These are phyloP conservation scores for Argyresthia goedartella DNA, from an alignment of 2,888 invertebrate genomes.

Conservation along the genomic window DNA sequence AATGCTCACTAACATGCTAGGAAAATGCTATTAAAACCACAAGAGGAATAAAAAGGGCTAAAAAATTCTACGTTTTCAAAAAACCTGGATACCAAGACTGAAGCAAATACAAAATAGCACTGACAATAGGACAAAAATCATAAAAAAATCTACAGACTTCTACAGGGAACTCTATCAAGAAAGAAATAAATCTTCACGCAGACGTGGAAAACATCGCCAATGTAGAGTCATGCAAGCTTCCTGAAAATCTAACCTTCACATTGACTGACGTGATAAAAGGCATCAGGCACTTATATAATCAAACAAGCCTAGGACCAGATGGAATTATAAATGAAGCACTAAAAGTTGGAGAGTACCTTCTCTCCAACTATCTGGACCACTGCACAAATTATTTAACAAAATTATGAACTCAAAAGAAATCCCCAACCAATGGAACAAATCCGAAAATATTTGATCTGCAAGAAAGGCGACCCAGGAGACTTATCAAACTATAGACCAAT, in stretches of 20 bases:
- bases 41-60: neutral
- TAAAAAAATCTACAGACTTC: too few relatives aligned
- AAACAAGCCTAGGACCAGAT: too few relatives aligned
- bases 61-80: neutral
- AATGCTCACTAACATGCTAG: neutral
- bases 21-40: neutral
- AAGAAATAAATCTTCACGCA: too few relatives aligned
- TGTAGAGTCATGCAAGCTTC: too few relatives aligned
- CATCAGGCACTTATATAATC: too few relatives aligned
- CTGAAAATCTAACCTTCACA: too few relatives aligned
- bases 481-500: slow-evolving; percentile 1
- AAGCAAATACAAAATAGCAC: neutral
- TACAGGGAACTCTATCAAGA: too few relatives aligned
- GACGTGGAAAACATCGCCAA: too few relatives aligned
- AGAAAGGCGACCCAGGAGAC: neutral
- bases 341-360: too few relatives aligned
- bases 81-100: neutral
- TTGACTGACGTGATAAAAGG: too few relatives aligned
- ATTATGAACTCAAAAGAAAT: neutral
- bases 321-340: too few relatives aligned
- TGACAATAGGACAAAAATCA: too few relatives aligned
- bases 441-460: neutral
- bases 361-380: neutral
- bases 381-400: neutral
- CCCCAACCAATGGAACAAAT: neutral